A percentile compares a stretch with the other conserved stretches of the same genome.
Conservation (phyloP, 2,888 invertebrate species). For the Frankliniella intonsa region DNA sequence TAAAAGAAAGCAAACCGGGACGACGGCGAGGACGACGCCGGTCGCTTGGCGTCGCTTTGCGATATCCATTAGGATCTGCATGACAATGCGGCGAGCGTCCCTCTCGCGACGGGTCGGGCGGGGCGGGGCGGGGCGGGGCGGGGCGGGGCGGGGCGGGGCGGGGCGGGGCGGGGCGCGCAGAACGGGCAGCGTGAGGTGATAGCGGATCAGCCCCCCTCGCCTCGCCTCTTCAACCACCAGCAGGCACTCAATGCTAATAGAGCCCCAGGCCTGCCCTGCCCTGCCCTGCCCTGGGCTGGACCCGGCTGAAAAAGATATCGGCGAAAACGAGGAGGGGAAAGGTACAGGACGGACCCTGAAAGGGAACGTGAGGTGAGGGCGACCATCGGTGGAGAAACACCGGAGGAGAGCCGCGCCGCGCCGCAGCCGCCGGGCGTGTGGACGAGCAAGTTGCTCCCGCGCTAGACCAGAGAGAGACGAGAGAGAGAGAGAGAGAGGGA, state of each 20-base stretch:
- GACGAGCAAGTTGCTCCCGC: too few species aligned
- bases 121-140: not conserved
- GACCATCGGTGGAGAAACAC: not conserved
- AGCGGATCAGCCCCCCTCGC: too few species aligned
- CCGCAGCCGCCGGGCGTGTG: not conserved
- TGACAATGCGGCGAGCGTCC: not conserved
- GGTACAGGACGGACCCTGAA: too few species aligned
- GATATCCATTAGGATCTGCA: slow-evolving; percentile 20
- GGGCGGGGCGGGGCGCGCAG: not conserved
- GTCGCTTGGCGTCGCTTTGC: not conserved
- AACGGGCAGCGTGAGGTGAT: not conserved
- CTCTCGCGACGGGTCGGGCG: not conserved
- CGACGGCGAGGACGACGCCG: not conserved
- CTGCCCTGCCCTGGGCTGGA: too few species aligned
- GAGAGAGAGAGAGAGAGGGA: not conserved
- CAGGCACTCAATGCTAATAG: too few species aligned
- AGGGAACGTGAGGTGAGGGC: too few species aligned
- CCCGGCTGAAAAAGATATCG: too few species aligned
- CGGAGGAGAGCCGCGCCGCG: not conserved
- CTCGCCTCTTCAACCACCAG: too few species aligned
- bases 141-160: not conserved
- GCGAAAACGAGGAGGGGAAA: too few species aligned
- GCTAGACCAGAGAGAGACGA: too few species aligned
- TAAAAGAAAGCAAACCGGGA: not conserved
- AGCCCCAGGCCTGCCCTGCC: too few species aligned